Conservation (phyloP, 2,113 vertebrate species). For the Prolemur simus region DNA sequence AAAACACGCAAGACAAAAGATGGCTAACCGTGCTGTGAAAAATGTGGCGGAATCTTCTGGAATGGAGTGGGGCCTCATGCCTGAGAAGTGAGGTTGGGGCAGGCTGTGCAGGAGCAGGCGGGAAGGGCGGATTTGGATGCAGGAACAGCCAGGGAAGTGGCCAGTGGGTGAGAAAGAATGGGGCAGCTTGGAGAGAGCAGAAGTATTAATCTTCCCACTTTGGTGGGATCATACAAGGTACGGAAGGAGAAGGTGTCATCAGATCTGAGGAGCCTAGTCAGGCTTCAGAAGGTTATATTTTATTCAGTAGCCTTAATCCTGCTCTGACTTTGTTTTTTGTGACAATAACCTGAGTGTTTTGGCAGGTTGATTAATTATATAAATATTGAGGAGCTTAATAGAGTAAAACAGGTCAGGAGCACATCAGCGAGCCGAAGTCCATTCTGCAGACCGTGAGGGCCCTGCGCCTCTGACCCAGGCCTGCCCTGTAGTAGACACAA, state of each 20-base stretch:
- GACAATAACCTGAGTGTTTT: neutral
- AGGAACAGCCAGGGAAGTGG: fast-evolving
- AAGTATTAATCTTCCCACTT: neutral
- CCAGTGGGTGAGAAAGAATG: neutral
- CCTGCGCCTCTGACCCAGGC: neutral
- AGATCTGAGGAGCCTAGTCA: neutral
- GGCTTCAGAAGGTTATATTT: neutral
- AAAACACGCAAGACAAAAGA: fast-evolving
- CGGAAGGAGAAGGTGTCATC: neutral
- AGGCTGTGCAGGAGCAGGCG: fast-evolving
- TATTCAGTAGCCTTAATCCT: neutral
- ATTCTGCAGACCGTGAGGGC: fast-evolving
- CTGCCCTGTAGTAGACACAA: no score
- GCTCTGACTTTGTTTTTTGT: neutral
- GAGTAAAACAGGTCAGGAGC: neutral
- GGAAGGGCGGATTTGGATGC: fast-evolving
- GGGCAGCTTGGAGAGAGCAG: fast-evolving
- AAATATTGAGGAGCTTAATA: neutral
- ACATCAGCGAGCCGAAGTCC: fast-evolving
- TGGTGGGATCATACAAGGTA: fast-evolving
- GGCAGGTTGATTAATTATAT: neutral
- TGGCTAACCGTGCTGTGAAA: fast-evolving
- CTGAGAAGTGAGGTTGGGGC: neutral
- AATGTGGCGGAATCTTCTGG: fast-evolving
- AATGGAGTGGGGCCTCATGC: fast-evolving